Evolutionary conservation across 2,797 vertebrate genomes (phyloP).

Genomic region (Todus mexicanus): DNA sequence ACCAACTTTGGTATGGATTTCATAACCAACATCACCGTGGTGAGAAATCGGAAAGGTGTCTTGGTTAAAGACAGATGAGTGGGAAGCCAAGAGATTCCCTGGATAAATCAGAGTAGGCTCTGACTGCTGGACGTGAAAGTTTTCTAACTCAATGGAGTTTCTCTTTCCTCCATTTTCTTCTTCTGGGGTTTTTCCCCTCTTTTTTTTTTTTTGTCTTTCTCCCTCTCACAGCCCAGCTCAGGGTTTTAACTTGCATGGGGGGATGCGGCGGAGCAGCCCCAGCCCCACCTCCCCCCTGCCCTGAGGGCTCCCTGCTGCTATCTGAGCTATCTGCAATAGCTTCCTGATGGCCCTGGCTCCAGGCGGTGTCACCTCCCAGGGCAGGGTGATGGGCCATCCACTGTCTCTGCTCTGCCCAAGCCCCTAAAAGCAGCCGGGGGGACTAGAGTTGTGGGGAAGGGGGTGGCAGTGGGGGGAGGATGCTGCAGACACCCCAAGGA

Average conservation of each 20-base stretch:
- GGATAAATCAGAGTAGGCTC: not conserved
- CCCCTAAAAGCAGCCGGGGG: not conserved
- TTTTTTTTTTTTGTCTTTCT: not conserved
- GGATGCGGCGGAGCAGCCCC: not conserved
- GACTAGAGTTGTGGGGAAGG: not conserved
- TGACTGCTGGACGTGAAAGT: no score
- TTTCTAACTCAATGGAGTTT: not conserved
- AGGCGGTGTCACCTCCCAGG: not conserved
- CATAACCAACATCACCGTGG: accelerated
- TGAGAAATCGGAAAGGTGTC: not conserved
- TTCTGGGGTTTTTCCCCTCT: not conserved
- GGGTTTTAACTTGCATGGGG: not conserved
- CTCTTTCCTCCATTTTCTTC: not conserved
- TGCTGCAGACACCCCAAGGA: not conserved
- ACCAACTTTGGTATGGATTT: not conserved
- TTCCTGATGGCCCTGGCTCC: not conserved
- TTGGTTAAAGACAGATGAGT: not conserved
- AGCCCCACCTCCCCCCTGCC: not conserved
- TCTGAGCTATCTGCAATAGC: not conserved
- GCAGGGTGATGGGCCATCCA: not conserved
- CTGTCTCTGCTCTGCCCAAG: not conserved
- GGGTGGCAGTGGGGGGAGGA: no score
- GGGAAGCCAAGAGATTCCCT: not conserved
- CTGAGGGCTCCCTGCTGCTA: not conserved
- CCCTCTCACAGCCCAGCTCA: not conserved